Base-by-base conservation (phyloP, 2,888 invertebrate genomes). In the Sarcophaga subvicina region DNA sequence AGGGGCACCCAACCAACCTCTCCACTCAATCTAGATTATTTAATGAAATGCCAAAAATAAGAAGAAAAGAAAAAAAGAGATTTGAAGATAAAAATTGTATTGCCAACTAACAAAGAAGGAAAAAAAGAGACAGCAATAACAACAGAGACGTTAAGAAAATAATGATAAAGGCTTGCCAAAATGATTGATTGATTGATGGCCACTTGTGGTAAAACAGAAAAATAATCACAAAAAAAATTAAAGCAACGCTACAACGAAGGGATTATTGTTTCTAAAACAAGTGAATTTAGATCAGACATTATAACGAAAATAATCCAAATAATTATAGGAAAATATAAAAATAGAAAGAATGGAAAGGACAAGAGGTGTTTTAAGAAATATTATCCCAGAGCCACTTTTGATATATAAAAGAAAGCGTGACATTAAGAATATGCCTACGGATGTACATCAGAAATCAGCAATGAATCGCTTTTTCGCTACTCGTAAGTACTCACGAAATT, bases 111-210 rank as follows among this genome's bases (percentile, higher is more conserved):
- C 11, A 17, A 63, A 73, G 17, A 45, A 14, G 20, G 22, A 11
- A 47, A 63, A 49, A 12, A 49, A 49, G 22, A 1, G 22, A 25
- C 12, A 11, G 17, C 49, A 49, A 14, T 49, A 49, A 27, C 0
- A 37, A 25, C 20, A 25, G 14, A 25, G 25, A n/a, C 27, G 60
- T 5, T 27, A 77, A 20, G 20, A 63, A n/a, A 27, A 71, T 47
- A 63, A 67, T 49, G 62, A 79, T 71, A 79, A 79, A 63, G 63
- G 71, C 45, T 77, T 77, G 71, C 59, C 77, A 70, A 71, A 75
- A 70, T 79, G 79, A 83, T 82, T 86, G 86, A 86, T 86, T 80
- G 82, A 86, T 86, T 80, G 82, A 86, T 83, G 80, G 83, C 59
- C 83, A 82, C 71, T 78, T 78, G 78, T 49, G 69, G 67, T 54